Base-by-base conservation (phyloP, 2,113 vertebrate genomes). In the Notarius quadriscutis region DNA sequence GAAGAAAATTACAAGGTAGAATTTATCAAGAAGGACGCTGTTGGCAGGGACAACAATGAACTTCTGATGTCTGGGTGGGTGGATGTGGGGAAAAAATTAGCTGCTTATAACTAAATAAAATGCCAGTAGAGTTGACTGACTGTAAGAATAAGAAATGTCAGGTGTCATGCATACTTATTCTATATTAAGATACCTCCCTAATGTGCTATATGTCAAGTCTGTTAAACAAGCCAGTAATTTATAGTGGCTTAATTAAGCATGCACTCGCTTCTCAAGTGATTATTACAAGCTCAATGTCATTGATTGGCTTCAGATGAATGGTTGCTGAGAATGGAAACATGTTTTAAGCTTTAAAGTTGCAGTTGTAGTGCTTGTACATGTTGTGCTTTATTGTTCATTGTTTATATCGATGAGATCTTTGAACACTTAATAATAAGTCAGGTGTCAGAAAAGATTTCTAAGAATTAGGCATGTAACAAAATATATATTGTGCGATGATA, bases 61-160 rank as follows among this genome's bases (percentile, higher is more conserved):
- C n/a, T 17, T 55, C 7, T 51, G 51, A 55, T 1, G 25, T 55
- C 75, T 14, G 75, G 9, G 51, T 79, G n/a, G 75, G 75, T 55
- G 75, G 51, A 55, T 55, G 51, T 79, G 51, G 51, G n/a, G 8
- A 79, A 79, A 79, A 79, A 79, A 79, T 55, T 7, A 79, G 75
- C 51, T 55, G 51, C 30, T 79, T 55, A 27, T 57, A 79, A 51
- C 20, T 7, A 55, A 55, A 78, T 51, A 55, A 55, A 55, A 78
- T 9, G 75, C 25, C 75, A 30, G 51, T n/a, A 77, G 25, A 17
- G 75, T 79, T 79, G 51, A 79, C 51, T 55, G 75, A 27, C 51
- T 79, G 41, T 75, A 14, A 50, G 72, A 4, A 55, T n/a, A 55
- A 55, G 51, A 27, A 17, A 17, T 79, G 7, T 17, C 75, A 55